Evolutionary conservation across 2,888 invertebrate genomes (phyloP).

Genomic region (Cantharis nigra): DNA sequence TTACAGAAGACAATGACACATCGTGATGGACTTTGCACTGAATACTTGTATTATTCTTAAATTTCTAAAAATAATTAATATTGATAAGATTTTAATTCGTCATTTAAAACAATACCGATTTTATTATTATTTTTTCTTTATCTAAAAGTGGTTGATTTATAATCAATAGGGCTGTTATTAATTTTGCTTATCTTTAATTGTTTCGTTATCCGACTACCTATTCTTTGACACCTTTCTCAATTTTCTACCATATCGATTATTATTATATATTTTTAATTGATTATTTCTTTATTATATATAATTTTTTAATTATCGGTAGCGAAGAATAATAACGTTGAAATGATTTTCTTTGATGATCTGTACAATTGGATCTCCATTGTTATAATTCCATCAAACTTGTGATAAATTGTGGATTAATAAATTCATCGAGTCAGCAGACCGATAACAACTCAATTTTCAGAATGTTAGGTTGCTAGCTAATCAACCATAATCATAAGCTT

Average conservation of each 20-base stretch:
- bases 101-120: neutral
- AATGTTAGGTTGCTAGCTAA: neutral
- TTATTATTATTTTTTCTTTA: neutral
- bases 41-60: conserved; percentile 1
- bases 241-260: neutral
- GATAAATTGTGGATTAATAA: neutral
- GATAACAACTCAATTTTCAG: neutral
- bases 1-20: conserved; percentile 14
- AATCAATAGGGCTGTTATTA: neutral
- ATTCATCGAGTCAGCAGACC: neutral
- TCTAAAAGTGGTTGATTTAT: neutral
- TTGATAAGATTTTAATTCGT: neutral
- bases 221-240: neutral
- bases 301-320: neutral
- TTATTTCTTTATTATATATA: neutral
- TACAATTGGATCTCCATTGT: neutral
- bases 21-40: conserved; percentile 5
- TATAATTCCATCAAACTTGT: neutral
- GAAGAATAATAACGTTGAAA: neutral
- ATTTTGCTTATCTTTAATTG: neutral
- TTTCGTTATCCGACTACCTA: neutral
- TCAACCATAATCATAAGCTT: neutral
- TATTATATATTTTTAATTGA: neutral
- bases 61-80: conserved; percentile 9
- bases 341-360: neutral